phyloP scores from a whole-genome alignment of 2,797 vertebrate genomes.

The Peromyscus nudipes region DNA sequence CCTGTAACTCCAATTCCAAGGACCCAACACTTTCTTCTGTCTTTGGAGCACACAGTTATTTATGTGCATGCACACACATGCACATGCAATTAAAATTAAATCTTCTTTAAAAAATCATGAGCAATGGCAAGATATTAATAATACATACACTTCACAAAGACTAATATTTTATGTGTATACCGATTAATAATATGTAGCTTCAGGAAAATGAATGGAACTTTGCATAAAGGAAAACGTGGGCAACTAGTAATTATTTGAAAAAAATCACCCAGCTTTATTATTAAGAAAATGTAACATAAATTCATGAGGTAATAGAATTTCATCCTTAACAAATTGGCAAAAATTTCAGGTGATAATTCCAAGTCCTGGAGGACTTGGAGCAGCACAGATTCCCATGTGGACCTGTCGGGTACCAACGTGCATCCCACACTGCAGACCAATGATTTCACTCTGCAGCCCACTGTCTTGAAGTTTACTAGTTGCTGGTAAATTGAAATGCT shows the following conservation, averaged over 20 bases:
- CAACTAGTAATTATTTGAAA: not conserved
- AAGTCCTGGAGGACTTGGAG: not conserved
- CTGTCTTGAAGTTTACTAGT: not conserved
- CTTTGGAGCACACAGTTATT: not conserved
- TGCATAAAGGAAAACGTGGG: not conserved
- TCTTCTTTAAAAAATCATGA: not conserved
- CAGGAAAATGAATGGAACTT: slow-evolving; percentile 11
- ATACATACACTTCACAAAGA: not conserved
- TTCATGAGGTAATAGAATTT: not conserved
- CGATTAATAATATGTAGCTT: not conserved
- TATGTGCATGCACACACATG: not conserved
- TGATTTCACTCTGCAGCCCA: not conserved
- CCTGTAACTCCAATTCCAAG: not conserved
- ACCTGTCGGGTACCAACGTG: no score
- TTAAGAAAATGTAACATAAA: not conserved
- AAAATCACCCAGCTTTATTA: not conserved
- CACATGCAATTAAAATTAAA: not conserved
- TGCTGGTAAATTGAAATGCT: not conserved
- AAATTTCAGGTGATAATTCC: not conserved
- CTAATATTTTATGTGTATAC: not conserved
- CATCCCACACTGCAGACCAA: not conserved
- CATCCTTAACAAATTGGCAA: not conserved
- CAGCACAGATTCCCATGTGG: not conserved
- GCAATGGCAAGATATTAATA: not conserved
- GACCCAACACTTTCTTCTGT: not conserved